Percentiles rank a stretch among this genome's conserved stretches.
Evolutionary conservation across 2,113 vertebrate species (phyloP).

Genomic region (Collichthys lucidus): DNA sequence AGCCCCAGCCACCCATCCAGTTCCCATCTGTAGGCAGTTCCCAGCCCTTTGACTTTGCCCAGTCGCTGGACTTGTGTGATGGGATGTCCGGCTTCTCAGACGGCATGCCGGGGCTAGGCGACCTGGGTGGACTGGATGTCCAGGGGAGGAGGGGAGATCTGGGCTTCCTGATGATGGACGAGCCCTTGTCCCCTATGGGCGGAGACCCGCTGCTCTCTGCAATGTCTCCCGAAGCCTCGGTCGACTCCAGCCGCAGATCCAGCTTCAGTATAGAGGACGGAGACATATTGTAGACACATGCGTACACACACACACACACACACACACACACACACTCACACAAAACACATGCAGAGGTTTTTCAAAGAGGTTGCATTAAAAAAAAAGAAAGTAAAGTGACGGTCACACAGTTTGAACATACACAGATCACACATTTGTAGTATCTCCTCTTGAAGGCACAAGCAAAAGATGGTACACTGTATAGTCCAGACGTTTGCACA

Average conservation of each 20-base stretch:
- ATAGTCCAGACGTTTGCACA: not conserved
- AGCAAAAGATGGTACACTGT: slow-evolving; percentile 16
- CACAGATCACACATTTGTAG: slow-evolving; percentile 24
- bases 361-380: slow-evolving; percentile 14
- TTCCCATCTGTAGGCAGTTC: slow-evolving; percentile 84
- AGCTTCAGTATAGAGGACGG: slow-evolving; percentile 99
- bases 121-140: slow-evolving; percentile 84
- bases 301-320: slow-evolving; percentile 10
- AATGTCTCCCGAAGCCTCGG: slow-evolving; percentile 94
- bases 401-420: slow-evolving; percentile 17
- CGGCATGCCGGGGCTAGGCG: slow-evolving; percentile 87
- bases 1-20: slow-evolving; percentile 85
- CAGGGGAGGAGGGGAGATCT: slow-evolving; percentile 90
- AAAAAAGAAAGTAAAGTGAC: not conserved
- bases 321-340: slow-evolving; percentile 27
- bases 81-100: slow-evolving; percentile 86
- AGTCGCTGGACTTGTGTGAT: slow-evolving; percentile 91
- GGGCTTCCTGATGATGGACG: slow-evolving; percentile 95
- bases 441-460: slow-evolving; percentile 9
- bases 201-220: slow-evolving; percentile 95
- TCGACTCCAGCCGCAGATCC: slow-evolving; percentile 96
- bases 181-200: slow-evolving; percentile 92
- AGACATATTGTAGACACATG: slow-evolving; percentile 89
- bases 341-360: slow-evolving; percentile 15
- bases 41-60: slow-evolving; percentile 89